Base-by-base conservation (phyloP, 2,113 vertebrate species). In the Oncorhynchus tshawytscha region DNA sequence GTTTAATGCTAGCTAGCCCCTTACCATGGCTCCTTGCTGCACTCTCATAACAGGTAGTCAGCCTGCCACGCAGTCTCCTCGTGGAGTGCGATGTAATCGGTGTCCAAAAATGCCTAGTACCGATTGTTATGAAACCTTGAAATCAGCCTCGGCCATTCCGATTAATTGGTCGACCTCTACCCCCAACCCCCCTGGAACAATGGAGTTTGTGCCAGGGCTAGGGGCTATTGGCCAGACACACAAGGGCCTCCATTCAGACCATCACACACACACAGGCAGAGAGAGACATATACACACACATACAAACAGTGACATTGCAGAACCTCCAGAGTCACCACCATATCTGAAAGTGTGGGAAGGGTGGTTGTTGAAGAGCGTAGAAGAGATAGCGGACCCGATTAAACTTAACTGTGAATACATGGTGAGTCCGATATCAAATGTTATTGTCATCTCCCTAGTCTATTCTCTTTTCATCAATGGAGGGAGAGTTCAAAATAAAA, bases 321-420 rank as follows among this genome's bases (percentile, higher is more conserved):
- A 62, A 20, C 18, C n/a, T 22, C 59, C 22, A 27, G 59, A 59
- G 74, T 13, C 49, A 1, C 66, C 3, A 2, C n/a, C 49, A 22
- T 54, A 54, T 54, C 51, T 54, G 51, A 54, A 18, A 18, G 16
- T 54, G 51, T 18, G 16, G 15, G 15, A 54, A 54, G 51, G 12
- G 16, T 15, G 16, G 13, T 54, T 5, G 51, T 18, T 54, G 51
- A 15, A 54, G 49, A 54, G 15, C 16, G 49, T 54, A 15, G 15
- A 13, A 54, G 16, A 54, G 51, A 54, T 51, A 4, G 49, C 49
- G 73, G 69, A 69, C 80, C 67, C 76, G 75, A 60, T 82, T 87
- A 81, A 76, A 87, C 84, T 65, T 78, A 79, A 73, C 54, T 79
- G 78, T 78, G 88, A 87, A 79, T 81, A 71, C 83, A 67, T 60